Base-by-base conservation (phyloP, 2,797 vertebrate species). In the Dryobates pubescens region DNA sequence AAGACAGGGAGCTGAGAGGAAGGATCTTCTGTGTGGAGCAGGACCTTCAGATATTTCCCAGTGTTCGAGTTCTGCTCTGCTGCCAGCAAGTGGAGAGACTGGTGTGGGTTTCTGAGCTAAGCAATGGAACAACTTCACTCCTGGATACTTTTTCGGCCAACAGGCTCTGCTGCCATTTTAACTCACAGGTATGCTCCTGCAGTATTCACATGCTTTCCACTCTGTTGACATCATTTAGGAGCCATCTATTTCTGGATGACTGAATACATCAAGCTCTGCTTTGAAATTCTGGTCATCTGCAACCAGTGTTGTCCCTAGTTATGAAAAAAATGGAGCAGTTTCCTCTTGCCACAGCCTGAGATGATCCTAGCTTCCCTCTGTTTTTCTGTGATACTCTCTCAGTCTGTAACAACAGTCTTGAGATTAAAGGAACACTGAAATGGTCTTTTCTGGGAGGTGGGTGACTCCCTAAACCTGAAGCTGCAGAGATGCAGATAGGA, bases 111-210 rank as follows among this genome's bases (percentile, higher is more conserved):
- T 71, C 65, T 57, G n/a, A 76, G 32, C n/a, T 67, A 26, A 79
- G 38, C 11, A 23, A 53, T 0, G 0, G 7, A 38, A 62, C 15
- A 29, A 2, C 9, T 80, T 71, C 2, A 2, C 32, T 86, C 27
- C 65, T n/a, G 47, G 18, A 8, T 41, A 45, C 1, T 49, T 81
- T 65, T 19, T 38, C 69, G 77, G 45, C 9, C 3, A 6, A 27
- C 8, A 18, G 36, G 20, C 7, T 88, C 20, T 32, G 41, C 12
- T 86, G 58, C 26, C 9, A 4, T 67, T 88, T 88, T 76, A 84
- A 57, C 14, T 74, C 29, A 8, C 4, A 51, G 20, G 9, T 61
- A 59, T 30, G 5, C 23, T 90, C 32, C 24, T 2, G 4, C 3
- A 2, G 59, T 47, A 70, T 26, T 76, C 61, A 73, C 43, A 11